These are phyloP conservation scores for Anastatus disparis DNA, from an alignment of 1,140 invertebrate species.

Conservation along the genomic window DNA sequence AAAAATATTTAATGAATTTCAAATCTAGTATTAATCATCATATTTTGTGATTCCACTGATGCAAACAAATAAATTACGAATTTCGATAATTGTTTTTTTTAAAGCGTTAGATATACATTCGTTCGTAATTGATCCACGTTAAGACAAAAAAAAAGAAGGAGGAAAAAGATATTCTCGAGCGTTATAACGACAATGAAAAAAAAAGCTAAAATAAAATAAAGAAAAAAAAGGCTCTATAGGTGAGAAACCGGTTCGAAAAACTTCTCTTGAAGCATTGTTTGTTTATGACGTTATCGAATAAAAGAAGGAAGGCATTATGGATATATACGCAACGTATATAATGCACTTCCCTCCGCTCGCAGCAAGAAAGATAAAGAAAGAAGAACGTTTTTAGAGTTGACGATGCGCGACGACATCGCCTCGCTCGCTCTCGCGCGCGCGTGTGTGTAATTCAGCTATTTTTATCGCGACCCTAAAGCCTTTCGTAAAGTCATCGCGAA, in stretches of 20 bases:
- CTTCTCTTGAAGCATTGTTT: constrained; percentile 8
- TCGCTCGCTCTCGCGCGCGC: no score
- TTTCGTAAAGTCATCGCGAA: constrained; percentile 44
- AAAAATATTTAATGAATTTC: no score
- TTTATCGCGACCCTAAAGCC: constrained; percentile 49
- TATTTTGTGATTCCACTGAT: no score
- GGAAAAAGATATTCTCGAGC: neutral
- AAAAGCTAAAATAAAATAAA: no score
- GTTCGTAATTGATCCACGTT: no score
- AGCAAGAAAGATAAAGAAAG: no score
- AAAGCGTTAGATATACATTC: no score
- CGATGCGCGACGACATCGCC: constrained; percentile 43
- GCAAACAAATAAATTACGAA: no score
- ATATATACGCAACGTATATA: constrained; percentile 1
- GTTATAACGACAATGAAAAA: no score
- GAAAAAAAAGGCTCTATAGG: no score
- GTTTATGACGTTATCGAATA: constrained; percentile 38
- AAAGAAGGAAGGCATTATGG: constrained; percentile 9
- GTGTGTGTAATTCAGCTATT: constrained; percentile 56
- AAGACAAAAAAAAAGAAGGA: neutral
- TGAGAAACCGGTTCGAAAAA: neutral
- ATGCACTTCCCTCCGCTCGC: constrained; percentile 46
- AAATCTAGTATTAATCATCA: no score
- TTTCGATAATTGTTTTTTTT: no score
- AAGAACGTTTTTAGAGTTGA: constrained; percentile 44